A percentile compares a stretch with the other conserved stretches of the same genome.
phyloP scores from a whole-genome alignment of 2,113 vertebrate species.

The Corydoras maculifer region DNA sequence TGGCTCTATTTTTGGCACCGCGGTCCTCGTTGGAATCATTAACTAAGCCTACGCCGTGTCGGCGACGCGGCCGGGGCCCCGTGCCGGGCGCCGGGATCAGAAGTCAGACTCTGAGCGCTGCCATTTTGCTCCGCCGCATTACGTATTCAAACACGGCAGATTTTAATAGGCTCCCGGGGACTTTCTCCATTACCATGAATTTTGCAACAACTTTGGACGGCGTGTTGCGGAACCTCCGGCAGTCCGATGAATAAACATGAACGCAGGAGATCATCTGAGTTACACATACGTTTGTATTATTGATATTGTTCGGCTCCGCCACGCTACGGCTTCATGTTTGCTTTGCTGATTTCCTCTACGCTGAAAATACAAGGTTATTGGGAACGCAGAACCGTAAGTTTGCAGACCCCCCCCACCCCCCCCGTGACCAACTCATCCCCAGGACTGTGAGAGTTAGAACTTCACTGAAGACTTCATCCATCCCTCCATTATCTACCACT shows the following conservation, averaged over 20 bases:
- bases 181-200: conserved; percentile 18
- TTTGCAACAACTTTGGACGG: neutral
- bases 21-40: conserved; percentile 37
- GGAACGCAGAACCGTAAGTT: too few species aligned
- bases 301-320: neutral
- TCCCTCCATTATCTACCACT: too few species aligned
- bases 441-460: too few species aligned
- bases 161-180: conserved; percentile 26
- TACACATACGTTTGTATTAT: conserved; percentile 18
- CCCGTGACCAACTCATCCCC: too few species aligned
- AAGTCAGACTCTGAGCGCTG: conserved; percentile 23
- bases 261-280: neutral
- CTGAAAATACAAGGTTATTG: neutral
- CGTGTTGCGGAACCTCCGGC: conserved; percentile 4
- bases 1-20: conserved; percentile 49
- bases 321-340: neutral
- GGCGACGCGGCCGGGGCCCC: conserved; percentile 7
- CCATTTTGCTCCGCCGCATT: conserved; percentile 24
- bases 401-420: too few species aligned
- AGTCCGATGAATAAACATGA: conserved; percentile 17
- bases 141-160: conserved; percentile 21
- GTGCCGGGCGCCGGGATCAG: conserved; percentile 5
- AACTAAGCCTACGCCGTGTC: conserved; percentile 36
- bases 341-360: neutral
- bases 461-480: too few species aligned